Evolutionary conservation across 2,888 invertebrate genomes (phyloP).

Genomic region (Melanostoma mellinum): DNA sequence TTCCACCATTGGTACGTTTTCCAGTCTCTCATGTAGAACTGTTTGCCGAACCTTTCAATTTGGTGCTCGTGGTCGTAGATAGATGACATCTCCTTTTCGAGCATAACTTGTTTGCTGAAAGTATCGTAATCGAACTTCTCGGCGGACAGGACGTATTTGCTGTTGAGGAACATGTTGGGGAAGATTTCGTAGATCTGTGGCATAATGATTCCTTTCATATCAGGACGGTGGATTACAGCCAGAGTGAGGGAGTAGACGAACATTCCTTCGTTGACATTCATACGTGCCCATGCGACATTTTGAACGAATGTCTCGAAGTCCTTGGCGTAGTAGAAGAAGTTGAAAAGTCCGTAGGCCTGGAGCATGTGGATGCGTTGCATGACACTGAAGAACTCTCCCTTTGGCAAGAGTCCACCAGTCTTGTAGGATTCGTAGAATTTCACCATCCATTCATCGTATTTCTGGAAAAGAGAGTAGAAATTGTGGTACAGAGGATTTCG

Average conservation of each 20-base stretch:
- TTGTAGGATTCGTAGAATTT: slow-evolving; percentile 78
- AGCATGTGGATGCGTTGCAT: slow-evolving; percentile 83
- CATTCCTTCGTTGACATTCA: slow-evolving; percentile 87
- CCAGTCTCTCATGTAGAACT: slow-evolving; percentile 77
- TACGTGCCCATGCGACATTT: slow-evolving; percentile 87
- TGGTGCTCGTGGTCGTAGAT: slow-evolving; percentile 78
- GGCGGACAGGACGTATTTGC: slow-evolving; percentile 86
- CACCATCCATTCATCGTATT: slow-evolving; percentile 55
- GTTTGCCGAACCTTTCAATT: neutral
- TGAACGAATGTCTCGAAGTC: slow-evolving; percentile 88
- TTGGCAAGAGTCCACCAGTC: slow-evolving; percentile 82
- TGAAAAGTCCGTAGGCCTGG: slow-evolving; percentile 85
- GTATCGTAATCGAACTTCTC: slow-evolving; percentile 83
- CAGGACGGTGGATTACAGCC: slow-evolving; percentile 85
- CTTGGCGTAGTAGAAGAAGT: slow-evolving; percentile 87
- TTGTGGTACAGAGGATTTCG: too few relatives aligned
- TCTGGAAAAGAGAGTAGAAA: neutral
- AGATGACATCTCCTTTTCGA: slow-evolving; percentile 80
- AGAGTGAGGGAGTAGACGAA: slow-evolving; percentile 86
- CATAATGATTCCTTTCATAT: slow-evolving; percentile 85
- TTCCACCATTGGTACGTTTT: slow-evolving; percentile 80
- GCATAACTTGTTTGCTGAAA: slow-evolving; percentile 81
- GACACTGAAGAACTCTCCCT: slow-evolving; percentile 83
- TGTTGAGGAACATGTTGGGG: slow-evolving; percentile 88
- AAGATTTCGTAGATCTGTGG: slow-evolving; percentile 89